Evolutionary conservation across 2,888 invertebrate genomes (phyloP).

Genomic region (Blastobasis adustella): DNA sequence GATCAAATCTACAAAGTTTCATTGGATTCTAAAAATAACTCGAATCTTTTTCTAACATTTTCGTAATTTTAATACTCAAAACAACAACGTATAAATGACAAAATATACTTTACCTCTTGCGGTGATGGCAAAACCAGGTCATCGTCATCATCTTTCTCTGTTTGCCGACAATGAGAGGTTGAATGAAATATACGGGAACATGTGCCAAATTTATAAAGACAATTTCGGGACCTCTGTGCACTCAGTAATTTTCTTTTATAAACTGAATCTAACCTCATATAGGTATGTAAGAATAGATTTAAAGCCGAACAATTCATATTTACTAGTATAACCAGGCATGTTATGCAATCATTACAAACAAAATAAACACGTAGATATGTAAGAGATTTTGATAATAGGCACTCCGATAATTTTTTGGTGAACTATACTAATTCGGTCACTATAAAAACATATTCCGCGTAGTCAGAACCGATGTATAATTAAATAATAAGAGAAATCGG

Average conservation of each 20-base stretch:
- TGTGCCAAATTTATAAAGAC: conserved; percentile 19
- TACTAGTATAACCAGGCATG: conserved; percentile 29
- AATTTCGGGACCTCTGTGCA: conserved; percentile 22
- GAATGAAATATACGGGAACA: conserved; percentile 30
- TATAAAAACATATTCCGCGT: not conserved
- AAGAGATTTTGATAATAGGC: conserved; percentile 1
- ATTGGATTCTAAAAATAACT: no score
- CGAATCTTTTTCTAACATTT: no score
- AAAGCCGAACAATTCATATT: conserved; percentile 55
- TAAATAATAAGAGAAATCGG: not conserved
- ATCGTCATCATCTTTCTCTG: conserved; percentile 48
- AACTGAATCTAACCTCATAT: conserved; percentile 40
- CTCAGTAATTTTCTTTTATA: conserved; percentile 31
- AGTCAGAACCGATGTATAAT: not conserved
- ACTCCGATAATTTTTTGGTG: not conserved
- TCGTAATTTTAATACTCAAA: no score
- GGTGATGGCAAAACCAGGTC: conserved; percentile 45
- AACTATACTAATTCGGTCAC: not conserved
- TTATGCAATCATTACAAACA: conserved; percentile 42
- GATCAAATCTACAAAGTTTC: no score
- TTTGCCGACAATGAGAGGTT: conserved; percentile 22
- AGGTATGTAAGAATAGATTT: conserved; percentile 36
- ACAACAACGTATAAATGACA: no score
- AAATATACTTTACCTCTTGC: conserved; percentile 44
- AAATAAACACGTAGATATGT: conserved; percentile 3